Evolutionary conservation across 2,113 vertebrate species (phyloP).

Genomic region (Ochotona curzoniae): DNA sequence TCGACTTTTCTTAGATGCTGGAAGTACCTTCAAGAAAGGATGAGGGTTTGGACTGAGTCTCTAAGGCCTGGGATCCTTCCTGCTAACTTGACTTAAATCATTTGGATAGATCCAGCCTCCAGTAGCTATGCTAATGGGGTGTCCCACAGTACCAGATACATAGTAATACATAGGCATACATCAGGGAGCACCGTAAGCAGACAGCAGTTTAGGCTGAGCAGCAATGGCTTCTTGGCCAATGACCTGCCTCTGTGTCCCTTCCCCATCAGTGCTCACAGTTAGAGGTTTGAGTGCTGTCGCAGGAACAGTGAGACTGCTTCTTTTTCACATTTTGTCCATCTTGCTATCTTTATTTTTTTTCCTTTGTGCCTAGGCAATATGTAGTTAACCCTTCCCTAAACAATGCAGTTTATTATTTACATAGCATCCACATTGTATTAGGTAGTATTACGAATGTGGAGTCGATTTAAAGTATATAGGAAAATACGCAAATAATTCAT

Average conservation of each 20-base stretch:
- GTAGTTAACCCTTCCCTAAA: not conserved
- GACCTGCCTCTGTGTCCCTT: not conserved
- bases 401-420: too few species aligned
- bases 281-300: not conserved
- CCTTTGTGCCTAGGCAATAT: not conserved
- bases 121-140: not conserved
- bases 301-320: not conserved
- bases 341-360: not conserved
- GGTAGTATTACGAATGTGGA: too few species aligned
- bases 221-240: not conserved
- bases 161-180: not conserved
- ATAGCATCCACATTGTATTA: too few species aligned
- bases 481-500: too few species aligned
- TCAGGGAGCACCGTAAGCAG: too few species aligned
- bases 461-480: too few species aligned
- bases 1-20: not conserved
- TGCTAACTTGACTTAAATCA: not conserved
- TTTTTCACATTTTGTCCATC: too few species aligned
- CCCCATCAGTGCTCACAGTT: not conserved
- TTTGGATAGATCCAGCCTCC: not conserved
- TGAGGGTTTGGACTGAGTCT: not conserved
- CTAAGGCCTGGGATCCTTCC: not conserved
- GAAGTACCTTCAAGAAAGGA: not conserved
- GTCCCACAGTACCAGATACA: not conserved
- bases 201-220: not conserved